Conservation (phyloP, 2,113 vertebrate species). For the Phoenicopterus ruber region DNA sequence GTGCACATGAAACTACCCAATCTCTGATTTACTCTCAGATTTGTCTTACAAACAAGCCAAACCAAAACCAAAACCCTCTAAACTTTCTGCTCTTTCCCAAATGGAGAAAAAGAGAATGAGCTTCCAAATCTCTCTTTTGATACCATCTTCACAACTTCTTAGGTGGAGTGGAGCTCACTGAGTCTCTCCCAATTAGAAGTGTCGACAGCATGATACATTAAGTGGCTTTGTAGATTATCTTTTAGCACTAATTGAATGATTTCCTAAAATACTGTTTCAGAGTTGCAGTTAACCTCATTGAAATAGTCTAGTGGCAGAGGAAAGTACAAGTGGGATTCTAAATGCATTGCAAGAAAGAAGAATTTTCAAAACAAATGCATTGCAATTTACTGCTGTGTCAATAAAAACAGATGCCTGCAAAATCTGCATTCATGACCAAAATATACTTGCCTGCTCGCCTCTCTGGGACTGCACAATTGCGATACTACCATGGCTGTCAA, state of each 20-base stretch:
- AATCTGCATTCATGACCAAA: neutral
- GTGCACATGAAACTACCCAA: neutral
- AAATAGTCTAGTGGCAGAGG: neutral
- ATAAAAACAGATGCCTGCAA: neutral
- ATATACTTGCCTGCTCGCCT: conserved; percentile 82
- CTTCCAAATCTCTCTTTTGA: neutral
- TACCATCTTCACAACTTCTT: neutral
- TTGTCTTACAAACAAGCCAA: neutral
- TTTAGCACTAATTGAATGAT: neutral
- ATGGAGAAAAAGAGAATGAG: neutral
- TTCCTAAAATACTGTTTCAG: neutral
- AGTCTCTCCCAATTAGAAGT: neutral
- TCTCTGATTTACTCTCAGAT: neutral
- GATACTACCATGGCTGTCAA: conserved; percentile 65
- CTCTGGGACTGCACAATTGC: conserved; percentile 76
- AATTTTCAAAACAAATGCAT: neutral
- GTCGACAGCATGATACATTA: neutral
- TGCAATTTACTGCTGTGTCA: neutral
- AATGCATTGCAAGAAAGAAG: neutral
- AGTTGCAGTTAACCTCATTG: neutral
- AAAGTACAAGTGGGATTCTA: neutral
- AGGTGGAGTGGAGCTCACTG: neutral
- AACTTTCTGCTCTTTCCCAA: neutral
- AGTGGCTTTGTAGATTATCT: neutral
- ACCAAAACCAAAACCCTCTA: neutral